These are phyloP conservation scores for Pemphigus obesinymphae DNA, from an alignment of 1,140 invertebrate species.

Conservation along the genomic window DNA sequence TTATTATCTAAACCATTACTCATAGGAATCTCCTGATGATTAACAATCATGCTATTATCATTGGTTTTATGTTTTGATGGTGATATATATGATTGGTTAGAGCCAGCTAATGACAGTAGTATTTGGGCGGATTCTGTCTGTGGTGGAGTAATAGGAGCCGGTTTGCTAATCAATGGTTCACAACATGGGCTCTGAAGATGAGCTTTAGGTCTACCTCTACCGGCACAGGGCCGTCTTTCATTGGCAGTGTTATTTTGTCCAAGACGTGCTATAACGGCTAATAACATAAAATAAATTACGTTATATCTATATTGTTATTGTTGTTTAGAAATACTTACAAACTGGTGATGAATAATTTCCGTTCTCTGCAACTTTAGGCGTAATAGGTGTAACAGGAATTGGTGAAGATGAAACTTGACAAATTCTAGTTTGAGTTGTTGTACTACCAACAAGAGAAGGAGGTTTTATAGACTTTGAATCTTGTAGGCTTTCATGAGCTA, in stretches of 20 bases:
- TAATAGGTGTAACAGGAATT: background rate
- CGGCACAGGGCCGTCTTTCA: conserved; percentile 28
- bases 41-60: background rate
- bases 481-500: conserved; percentile 35
- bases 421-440: conserved; percentile 28
- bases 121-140: conserved; percentile 49
- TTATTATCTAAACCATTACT: conserved; percentile 26
- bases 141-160: conserved; percentile 39
- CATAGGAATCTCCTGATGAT: conserved; percentile 24
- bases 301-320: background rate
- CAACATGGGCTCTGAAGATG: conserved; percentile 37
- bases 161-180: conserved; percentile 33
- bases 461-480: conserved; percentile 35
- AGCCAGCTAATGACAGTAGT: conserved; percentile 47
- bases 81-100: conserved; percentile 36
- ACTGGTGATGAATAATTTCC: conserved; percentile 26
- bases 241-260: conserved; percentile 28
- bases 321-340: conserved; percentile 15
- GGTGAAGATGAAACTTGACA: conserved; percentile 32
- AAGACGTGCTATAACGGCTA: conserved; percentile 36
- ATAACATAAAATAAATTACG: background rate
- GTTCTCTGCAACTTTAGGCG: conserved; percentile 15
- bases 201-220: conserved; percentile 35
- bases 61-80: conserved; percentile 40
- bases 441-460: conserved; percentile 24